Conservation (phyloP, 2,797 vertebrate species). For the Jordanella pulchra region DNA sequence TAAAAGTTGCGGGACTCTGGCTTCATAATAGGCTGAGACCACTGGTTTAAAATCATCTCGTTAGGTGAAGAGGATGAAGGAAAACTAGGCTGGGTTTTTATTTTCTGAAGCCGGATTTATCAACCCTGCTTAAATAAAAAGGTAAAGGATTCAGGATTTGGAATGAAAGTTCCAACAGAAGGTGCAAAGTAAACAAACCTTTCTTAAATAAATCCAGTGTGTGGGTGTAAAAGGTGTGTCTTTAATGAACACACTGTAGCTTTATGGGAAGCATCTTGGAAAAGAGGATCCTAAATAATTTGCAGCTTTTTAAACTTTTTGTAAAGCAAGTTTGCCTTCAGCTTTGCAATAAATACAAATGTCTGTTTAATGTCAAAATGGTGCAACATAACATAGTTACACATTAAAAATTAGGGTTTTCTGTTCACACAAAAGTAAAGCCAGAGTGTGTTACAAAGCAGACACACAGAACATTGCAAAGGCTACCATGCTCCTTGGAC, state of each 20-base stretch:
- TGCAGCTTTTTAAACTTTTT: not conserved
- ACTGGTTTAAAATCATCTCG: no score
- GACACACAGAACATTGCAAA: not conserved
- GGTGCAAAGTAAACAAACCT: conserved; percentile 8
- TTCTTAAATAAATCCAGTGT: conserved; percentile 2
- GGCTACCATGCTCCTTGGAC: not conserved
- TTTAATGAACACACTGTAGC: conserved; percentile 17
- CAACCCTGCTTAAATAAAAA: not conserved
- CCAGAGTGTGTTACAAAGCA: not conserved
- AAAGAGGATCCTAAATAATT: not conserved
- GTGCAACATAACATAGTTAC: not conserved
- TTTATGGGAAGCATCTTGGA: not conserved
- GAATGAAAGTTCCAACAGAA: conserved; percentile 22
- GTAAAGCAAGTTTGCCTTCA: not conserved
- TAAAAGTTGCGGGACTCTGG: no score
- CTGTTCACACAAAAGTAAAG: not conserved
- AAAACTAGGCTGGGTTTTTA: no score
- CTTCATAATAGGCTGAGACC: no score
- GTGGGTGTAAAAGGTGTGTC: not conserved
- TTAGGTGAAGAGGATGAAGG: no score
- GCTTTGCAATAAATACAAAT: not conserved
- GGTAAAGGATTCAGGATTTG: not conserved
- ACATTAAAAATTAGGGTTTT: not conserved
- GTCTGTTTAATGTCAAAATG: not conserved
- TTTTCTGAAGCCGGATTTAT: no score